Evolutionary conservation across 1,140 invertebrate species (phyloP).

Genomic region (Mactra quadrangularis): DNA sequence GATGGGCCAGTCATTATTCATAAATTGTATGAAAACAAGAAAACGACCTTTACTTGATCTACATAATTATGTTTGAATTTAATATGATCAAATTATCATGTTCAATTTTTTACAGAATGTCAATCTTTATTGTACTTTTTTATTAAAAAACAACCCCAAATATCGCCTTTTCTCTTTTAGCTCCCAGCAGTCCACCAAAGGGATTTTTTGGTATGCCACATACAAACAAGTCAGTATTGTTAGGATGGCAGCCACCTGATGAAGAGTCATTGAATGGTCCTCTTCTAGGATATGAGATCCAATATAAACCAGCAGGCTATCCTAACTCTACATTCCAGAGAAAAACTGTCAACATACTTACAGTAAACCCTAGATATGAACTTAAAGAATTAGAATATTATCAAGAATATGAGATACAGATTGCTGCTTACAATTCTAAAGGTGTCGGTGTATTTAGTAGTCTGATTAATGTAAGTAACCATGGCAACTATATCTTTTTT

Average conservation of each 20-base stretch:
- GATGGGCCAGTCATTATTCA: too few relatives aligned
- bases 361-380: constrained; percentile 57
- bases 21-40: too few relatives aligned
- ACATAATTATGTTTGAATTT: too few relatives aligned
- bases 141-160: too few relatives aligned
- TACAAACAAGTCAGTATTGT: constrained; percentile 93
- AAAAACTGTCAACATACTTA: constrained; percentile 88
- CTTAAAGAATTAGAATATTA: constrained; percentile 74
- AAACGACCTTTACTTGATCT: too few relatives aligned
- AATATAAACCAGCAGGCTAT: constrained; percentile 96
- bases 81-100: too few relatives aligned
- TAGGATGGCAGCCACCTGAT: constrained; percentile 97
- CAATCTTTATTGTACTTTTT: too few relatives aligned
- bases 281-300: constrained; percentile 95
- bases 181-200: constrained; percentile 79
- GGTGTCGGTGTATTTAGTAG: constrained; percentile 96
- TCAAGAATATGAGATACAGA: constrained; percentile 97
- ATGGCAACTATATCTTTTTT: neutral
- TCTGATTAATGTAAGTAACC: constrained; percentile 94
- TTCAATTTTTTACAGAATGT: too few relatives aligned
- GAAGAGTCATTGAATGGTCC: constrained; percentile 97
- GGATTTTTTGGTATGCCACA: constrained; percentile 75
- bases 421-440: constrained; percentile 98
- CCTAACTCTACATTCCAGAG: constrained; percentile 90
- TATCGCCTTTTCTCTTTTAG: constrained; percentile 73